Evolutionary conservation across 2,888 invertebrate genomes (phyloP).

Genomic region (Spicauda simplicius): DNA sequence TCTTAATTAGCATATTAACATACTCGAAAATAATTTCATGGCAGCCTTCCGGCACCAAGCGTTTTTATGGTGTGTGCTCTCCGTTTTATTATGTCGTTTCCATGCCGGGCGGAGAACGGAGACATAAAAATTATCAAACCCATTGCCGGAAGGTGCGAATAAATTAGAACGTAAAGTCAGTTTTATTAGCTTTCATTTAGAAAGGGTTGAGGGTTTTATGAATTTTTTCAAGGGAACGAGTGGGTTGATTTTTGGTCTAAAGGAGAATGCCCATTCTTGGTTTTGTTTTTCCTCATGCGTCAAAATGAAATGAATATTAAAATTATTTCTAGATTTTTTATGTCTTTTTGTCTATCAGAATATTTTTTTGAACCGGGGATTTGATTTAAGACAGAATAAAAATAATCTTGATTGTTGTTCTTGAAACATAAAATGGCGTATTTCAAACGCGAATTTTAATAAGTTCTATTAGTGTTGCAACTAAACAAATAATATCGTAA

Average conservation of each 20-base stretch:
- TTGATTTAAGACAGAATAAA: no score
- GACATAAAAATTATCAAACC: slow-evolving; percentile 27
- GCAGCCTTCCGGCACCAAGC: slow-evolving; percentile 28
- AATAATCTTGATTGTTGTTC: no score
- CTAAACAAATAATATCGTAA: no score
- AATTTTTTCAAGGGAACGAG: neutral
- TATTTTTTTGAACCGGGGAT: no score
- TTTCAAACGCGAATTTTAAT: no score
- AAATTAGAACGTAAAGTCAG: slow-evolving; percentile 25
- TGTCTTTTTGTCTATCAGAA: no score
- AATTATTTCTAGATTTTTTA: no score
- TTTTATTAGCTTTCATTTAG: slow-evolving; percentile 27
- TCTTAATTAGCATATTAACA: slow-evolving; percentile 35
- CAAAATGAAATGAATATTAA: no score
- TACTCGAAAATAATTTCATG: slow-evolving; percentile 36
- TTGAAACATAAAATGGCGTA: no score
- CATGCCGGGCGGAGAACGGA: slow-evolving; percentile 2
- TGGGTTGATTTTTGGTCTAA: neutral
- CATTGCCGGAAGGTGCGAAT: slow-evolving; percentile 24
- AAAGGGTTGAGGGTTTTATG: slow-evolving; percentile 2
- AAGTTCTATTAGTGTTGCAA: no score
- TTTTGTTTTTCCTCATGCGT: no score
- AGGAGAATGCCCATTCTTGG: no score
- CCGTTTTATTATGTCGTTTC: slow-evolving; percentile 33
- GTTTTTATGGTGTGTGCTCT: slow-evolving; percentile 31